A percentile compares a stretch with the other conserved stretches of the same genome.
Conservation (phyloP, 2,797 vertebrate genomes). For the Limnodromus scolopaceus region DNA sequence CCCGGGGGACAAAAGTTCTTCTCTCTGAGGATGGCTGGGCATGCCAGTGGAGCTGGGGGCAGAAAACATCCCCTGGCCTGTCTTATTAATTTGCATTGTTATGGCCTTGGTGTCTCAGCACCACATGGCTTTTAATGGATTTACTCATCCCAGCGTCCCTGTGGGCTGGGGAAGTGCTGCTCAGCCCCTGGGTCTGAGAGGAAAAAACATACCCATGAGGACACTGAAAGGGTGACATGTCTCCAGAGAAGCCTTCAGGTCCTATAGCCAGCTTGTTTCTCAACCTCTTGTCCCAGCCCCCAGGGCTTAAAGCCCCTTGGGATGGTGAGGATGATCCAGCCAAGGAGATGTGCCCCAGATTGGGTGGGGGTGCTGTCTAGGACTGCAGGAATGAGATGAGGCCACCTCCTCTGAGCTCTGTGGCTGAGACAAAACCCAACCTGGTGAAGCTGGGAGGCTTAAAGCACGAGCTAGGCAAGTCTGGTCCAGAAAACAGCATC, state of each 20-base stretch:
- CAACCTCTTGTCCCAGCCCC: not conserved
- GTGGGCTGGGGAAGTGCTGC: not conserved
- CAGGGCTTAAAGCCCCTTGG: not conserved
- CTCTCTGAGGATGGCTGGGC: not conserved
- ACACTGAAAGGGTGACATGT: not conserved
- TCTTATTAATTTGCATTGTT: not conserved
- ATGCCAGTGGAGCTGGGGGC: rapidly evolving
- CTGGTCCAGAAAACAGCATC: not conserved
- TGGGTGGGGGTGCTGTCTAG: not conserved
- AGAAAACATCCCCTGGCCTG: not conserved
- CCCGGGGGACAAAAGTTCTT: rapidly evolving
- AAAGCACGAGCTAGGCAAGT: not conserved
- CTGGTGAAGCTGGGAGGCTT: not conserved
- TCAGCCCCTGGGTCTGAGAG: not conserved
- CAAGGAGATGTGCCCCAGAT: not conserved
- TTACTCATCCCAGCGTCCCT: not conserved
- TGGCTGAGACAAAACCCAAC: not conserved
- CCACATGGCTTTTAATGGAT: not conserved
- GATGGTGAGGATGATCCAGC: not conserved
- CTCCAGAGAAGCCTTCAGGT: not conserved
- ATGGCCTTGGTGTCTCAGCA: not conserved
- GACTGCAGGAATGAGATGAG: rapidly evolving
- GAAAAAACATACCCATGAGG: not conserved
- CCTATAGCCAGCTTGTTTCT: not conserved
- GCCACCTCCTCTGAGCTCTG: not conserved